These are phyloP conservation scores for Hephaestus fuliginosus DNA, from an alignment of 2,797 vertebrate genomes.

Conservation along the genomic window DNA sequence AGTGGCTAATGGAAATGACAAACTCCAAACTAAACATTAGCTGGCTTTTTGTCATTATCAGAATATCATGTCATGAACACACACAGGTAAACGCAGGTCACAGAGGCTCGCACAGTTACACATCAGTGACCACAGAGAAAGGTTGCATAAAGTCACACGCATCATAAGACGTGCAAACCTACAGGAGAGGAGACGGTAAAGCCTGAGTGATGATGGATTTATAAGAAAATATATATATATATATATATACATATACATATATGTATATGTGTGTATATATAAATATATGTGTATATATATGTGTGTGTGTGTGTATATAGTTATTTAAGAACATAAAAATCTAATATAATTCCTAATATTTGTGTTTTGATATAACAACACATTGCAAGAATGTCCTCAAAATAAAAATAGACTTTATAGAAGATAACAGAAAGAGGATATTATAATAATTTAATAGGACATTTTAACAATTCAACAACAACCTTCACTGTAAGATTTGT, in stretches of 20 bases:
- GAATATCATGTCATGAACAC: constrained; percentile 3
- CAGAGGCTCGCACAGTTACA: background rate
- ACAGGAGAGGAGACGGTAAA: background rate
- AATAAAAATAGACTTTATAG: background rate
- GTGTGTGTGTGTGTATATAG: background rate
- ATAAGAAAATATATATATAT: background rate
- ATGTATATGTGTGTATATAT: no score
- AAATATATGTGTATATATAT: no score
- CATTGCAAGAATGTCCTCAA: background rate
- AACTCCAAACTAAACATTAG: background rate
- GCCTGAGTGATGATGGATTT: background rate
- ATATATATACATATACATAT: no score
- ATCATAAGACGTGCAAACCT: background rate
- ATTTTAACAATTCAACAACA: background rate
- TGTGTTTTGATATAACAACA: no score
- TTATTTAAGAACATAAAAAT: background rate
- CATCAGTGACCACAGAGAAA: background rate
- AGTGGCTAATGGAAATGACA: constrained; percentile 14
- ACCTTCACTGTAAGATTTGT: background rate
- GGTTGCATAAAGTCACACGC: background rate
- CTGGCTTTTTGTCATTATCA: background rate
- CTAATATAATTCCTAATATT: background rate
- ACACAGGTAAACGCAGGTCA: background rate
- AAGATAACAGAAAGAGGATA: background rate
- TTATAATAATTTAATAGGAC: background rate